phyloP scores from a whole-genome alignment of 1,140 invertebrate species.

The Trachymyrmex septentrionalis region DNA sequence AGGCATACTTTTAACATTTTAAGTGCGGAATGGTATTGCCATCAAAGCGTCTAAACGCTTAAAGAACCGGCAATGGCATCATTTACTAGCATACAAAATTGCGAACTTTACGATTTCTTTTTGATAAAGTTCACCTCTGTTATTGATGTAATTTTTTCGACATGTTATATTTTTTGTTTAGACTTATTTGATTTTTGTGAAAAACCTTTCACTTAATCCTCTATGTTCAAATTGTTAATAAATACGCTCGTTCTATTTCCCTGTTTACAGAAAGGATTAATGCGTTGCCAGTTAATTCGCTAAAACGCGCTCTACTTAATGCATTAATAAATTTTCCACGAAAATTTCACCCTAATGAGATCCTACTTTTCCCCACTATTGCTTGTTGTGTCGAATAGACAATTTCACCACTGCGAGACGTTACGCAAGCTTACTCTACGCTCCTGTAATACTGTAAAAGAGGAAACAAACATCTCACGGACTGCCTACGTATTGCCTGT shows the following conservation, averaged over 20 bases:
- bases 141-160: neutral
- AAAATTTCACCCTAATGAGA: constrained; percentile 11
- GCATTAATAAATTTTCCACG: neutral
- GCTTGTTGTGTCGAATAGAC: constrained; percentile 7
- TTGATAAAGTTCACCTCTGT: neutral
- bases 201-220: neutral
- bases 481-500: constrained; percentile 15
- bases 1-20: constrained; percentile 34
- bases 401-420: neutral
- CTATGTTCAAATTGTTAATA: neutral
- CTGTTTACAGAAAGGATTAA: neutral
- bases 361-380: neutral
- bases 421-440: constrained; percentile 4
- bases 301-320: neutral
- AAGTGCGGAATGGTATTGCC: neutral
- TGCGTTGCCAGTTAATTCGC: neutral
- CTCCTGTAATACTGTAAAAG: constrained; percentile 31
- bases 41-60: constrained; percentile 28
- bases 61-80: neutral
- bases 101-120: constrained; percentile 13
- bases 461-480: constrained; percentile 43
- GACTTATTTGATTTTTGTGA: too few relatives aligned
- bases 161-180: neutral
- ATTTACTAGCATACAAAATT: constrained; percentile 23
- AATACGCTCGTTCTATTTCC: neutral